phyloP scores from a whole-genome alignment of 2,113 vertebrate genomes.

The Edolisoma coerulescens region DNA sequence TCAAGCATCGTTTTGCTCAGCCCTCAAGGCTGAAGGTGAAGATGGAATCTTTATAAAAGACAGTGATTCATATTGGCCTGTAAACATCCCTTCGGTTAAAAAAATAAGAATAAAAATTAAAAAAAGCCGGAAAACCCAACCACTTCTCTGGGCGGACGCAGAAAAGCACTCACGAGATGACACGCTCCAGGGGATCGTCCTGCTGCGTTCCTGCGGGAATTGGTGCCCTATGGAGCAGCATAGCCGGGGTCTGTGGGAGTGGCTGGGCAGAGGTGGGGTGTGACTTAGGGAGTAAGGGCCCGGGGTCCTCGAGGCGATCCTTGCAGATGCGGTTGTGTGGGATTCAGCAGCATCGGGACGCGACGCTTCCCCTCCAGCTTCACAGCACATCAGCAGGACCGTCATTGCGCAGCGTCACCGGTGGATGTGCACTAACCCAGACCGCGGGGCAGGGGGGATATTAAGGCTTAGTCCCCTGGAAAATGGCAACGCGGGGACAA shows the following conservation, averaged over 20 bases:
- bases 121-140: conserved; percentile 57
- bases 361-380: neutral
- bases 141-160: conserved; percentile 47
- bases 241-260: neutral
- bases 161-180: neutral
- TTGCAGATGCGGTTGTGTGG: neutral
- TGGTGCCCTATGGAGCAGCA: neutral
- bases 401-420: neutral
- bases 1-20: conserved; percentile 84
- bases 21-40: conserved; percentile 76
- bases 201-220: neutral
- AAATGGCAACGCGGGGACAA: conserved; percentile 24
- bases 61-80: conserved; percentile 81
- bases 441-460: conserved; percentile 6
- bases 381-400: neutral
- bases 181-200: conserved; percentile 40
- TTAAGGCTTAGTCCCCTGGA: conserved; percentile 71
- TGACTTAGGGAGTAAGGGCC: neutral
- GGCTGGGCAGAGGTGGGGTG: neutral
- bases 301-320: neutral
- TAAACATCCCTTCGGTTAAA: conserved; percentile 80
- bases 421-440: conserved; percentile 25
- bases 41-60: conserved; percentile 94
- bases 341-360: neutral
- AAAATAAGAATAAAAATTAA: conserved; percentile 29